Evolutionary conservation across 1,140 invertebrate genomes (phyloP).

Genomic region (Monochamus saltuarius): DNA sequence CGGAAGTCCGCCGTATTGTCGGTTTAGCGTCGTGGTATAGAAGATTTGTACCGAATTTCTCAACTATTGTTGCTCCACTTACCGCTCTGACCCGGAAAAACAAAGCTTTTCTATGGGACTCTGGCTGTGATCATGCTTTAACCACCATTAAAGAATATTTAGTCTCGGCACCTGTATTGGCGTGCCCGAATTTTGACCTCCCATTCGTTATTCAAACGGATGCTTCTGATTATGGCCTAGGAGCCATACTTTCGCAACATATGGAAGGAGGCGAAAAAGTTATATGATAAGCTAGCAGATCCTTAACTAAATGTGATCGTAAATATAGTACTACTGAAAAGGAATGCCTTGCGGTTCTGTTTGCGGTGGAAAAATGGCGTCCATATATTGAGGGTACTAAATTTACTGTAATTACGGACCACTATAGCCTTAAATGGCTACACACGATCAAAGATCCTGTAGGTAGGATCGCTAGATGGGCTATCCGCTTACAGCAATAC

Average conservation of each 20-base stretch:
- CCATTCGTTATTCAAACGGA: slow-evolving; percentile 35
- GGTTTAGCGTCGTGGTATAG: slow-evolving; percentile 53
- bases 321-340: slow-evolving; percentile 52
- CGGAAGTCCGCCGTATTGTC: slow-evolving; percentile 51
- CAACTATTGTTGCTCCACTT: slow-evolving; percentile 38
- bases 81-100: slow-evolving; percentile 32
- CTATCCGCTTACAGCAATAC: slow-evolving; percentile 47
- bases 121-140: slow-evolving; percentile 10
- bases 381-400: slow-evolving; percentile 46
- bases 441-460: slow-evolving; percentile 47
- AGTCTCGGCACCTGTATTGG: slow-evolving; percentile 16
- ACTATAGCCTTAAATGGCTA: slow-evolving; percentile 50
- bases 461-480: slow-evolving; percentile 51
- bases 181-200: slow-evolving; percentile 22
- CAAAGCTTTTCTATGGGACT: slow-evolving; percentile 16
- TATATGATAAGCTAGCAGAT: slow-evolving; percentile 50
- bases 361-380: slow-evolving; percentile 46
- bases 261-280: slow-evolving; percentile 33
- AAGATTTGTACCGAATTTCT: slow-evolving; percentile 49
- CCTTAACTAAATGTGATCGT: slow-evolving; percentile 45
- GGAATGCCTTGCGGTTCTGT: slow-evolving; percentile 52
- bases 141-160: slow-evolving; percentile 11
- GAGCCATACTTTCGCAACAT: slow-evolving; percentile 38
- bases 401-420: slow-evolving; percentile 53
- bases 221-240: slow-evolving; percentile 34